Percentiles rank a stretch among this genome's conserved stretches.
phyloP scores from a whole-genome alignment of 2,888 invertebrate genomes.

The Eupithecia dodoneata region DNA sequence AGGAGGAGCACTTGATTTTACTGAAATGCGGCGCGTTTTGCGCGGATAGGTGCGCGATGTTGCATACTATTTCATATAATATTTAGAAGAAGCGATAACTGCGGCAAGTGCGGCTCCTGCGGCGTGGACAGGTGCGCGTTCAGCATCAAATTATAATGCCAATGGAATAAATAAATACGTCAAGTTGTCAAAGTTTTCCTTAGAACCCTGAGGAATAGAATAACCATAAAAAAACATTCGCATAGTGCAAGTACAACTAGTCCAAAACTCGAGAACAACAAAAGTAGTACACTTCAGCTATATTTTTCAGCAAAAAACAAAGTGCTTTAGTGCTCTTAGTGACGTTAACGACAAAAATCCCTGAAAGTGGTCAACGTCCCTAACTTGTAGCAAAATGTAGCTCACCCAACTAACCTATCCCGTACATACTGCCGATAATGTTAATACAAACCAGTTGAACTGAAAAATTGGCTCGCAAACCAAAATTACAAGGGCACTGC shows the following conservation, averaged over 20 bases:
- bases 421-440: slow-evolving; percentile 46
- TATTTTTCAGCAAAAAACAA: neutral
- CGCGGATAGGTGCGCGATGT: too few relatives aligned
- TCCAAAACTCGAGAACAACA: neutral
- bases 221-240: neutral
- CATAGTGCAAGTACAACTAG: neutral
- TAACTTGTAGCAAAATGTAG: slow-evolving; percentile 8
- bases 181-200: too few relatives aligned
- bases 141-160: too few relatives aligned
- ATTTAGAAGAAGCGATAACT: too few relatives aligned
- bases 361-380: neutral
- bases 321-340: neutral
- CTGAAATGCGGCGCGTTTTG: too few relatives aligned
- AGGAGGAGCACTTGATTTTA: too few relatives aligned
- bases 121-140: too few relatives aligned
- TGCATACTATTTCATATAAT: too few relatives aligned
- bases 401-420: slow-evolving; percentile 2
- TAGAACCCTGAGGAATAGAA: too few relatives aligned
- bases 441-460: slow-evolving; percentile 67
- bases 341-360: neutral
- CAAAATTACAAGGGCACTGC: slow-evolving; percentile 77
- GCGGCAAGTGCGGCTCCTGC: too few relatives aligned
- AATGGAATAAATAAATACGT: too few relatives aligned
- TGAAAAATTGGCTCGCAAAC: slow-evolving; percentile 74
- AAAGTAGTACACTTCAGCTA: neutral